These are phyloP conservation scores for Spea bombifrons DNA, from an alignment of 2,113 vertebrate genomes.

Conservation along the genomic window DNA sequence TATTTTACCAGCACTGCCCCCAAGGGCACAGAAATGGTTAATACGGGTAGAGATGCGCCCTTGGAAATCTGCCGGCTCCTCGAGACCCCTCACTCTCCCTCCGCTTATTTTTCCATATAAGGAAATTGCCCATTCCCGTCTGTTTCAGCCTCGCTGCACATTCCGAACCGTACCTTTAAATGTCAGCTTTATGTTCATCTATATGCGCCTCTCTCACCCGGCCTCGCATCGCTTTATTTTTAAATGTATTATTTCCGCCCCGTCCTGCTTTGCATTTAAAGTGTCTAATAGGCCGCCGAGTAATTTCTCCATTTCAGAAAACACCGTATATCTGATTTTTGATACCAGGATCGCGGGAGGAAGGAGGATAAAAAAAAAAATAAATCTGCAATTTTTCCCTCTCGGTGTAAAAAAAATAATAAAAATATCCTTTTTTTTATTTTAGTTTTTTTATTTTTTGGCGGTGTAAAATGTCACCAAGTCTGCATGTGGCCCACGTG, in stretches of 20 bases:
- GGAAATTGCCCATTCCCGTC: background rate
- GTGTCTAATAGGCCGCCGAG: constrained; percentile 34
- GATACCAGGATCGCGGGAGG: background rate
- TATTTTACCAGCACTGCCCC: no score
- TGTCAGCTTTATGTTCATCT: constrained; percentile 23
- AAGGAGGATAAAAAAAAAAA: background rate
- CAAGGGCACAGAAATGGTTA: no score
- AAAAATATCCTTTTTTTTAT: no score
- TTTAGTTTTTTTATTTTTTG: background rate
- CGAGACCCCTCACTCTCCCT: background rate
- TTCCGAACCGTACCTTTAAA: constrained; percentile 17
- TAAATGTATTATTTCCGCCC: constrained; percentile 19
- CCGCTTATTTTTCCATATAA: background rate
- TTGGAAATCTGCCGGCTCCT: no score
- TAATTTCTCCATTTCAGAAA: constrained; percentile 33
- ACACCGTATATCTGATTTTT: constrained; percentile 5
- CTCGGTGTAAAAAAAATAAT: background rate
- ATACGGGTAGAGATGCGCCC: no score
- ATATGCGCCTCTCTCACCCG: background rate
- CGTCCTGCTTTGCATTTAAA: constrained; percentile 39
- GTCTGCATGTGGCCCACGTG: background rate
- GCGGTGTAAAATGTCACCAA: constrained; percentile 27
- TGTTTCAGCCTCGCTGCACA: constrained; percentile 12
- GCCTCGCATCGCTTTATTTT: constrained; percentile 3
- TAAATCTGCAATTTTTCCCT: background rate